A percentile compares a stretch with the other conserved stretches of the same genome.
Conservation (phyloP, 2,888 invertebrate species). For the Acronicta leporina region DNA sequence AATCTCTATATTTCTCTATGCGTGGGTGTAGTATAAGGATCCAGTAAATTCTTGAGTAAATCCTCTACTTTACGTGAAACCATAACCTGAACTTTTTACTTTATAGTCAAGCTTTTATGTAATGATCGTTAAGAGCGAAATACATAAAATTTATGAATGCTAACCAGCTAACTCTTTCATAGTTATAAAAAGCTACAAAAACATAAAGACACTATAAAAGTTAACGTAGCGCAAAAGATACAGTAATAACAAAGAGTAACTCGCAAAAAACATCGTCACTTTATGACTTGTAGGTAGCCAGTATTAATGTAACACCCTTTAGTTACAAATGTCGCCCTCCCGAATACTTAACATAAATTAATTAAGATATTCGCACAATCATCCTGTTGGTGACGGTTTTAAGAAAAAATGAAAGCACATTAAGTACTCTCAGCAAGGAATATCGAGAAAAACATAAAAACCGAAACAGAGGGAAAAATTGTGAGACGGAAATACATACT, state of each 20-base stretch:
- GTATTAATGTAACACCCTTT: constrained; percentile 75
- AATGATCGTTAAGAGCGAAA: constrained; percentile 37
- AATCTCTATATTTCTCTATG: no score
- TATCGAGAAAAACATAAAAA: constrained; percentile 84
- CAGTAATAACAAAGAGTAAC: constrained; percentile 68
- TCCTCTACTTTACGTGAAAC: constrained; percentile 3
- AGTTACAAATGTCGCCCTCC: constrained; percentile 66
- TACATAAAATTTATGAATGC: constrained; percentile 46
- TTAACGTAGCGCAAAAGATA: constrained; percentile 77
- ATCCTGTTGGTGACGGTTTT: constrained; percentile 81
- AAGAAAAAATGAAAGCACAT: constrained; percentile 69
- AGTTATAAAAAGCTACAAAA: constrained; percentile 61
- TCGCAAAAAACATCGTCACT: constrained; percentile 70
- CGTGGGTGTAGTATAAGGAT: no score
- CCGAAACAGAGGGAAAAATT: constrained; percentile 77
- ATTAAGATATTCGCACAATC: constrained; percentile 84
- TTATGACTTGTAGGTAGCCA: constrained; percentile 68
- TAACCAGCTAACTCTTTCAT: constrained; percentile 63
- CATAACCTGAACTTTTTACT: constrained; percentile 17
- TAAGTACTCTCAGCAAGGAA: constrained; percentile 74
- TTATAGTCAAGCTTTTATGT: constrained; percentile 33
- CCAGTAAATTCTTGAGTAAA: no score
- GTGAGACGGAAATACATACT: constrained; percentile 69
- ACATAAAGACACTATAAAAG: constrained; percentile 69
- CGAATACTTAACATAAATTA: constrained; percentile 86